A percentile compares a stretch with the other conserved stretches of the same genome.
Conservation (phyloP, 2,797 vertebrate genomes). For the Clamator glandarius region DNA sequence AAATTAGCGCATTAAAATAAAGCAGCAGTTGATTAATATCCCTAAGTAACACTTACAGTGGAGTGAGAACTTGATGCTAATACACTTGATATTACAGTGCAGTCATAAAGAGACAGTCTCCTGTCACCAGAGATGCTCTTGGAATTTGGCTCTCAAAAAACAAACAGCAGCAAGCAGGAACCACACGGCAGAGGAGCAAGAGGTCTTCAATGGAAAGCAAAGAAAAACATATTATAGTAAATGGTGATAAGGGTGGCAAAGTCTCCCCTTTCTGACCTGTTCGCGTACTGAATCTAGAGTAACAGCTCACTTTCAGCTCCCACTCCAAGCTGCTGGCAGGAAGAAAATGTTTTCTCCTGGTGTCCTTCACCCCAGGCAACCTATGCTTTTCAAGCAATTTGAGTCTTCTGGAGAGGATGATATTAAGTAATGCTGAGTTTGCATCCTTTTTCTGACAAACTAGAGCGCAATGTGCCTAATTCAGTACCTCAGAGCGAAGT, state of each 20-base stretch:
- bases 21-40: conserved; percentile 65
- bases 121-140: background rate
- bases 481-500: background rate
- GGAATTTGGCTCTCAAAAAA: background rate
- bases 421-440: background rate
- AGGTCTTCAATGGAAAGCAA: background rate
- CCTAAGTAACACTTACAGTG: conserved; percentile 36
- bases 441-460: background rate
- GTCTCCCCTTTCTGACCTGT: background rate
- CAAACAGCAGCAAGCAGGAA: background rate
- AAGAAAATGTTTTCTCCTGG: background rate
- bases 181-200: background rate
- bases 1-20: conserved; percentile 61
- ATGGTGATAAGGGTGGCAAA: background rate
- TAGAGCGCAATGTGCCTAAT: background rate
- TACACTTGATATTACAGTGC: conserved; percentile 12
- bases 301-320: background rate
- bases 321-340: background rate
- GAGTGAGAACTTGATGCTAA: conserved; percentile 39
- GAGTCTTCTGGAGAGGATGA: background rate
- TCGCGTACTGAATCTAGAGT: accelerated
- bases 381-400: background rate
- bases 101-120: background rate
- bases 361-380: background rate
- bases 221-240: background rate